A percentile compares a stretch with the other conserved stretches of the same genome.
phyloP scores from a whole-genome alignment of 2,888 invertebrate species.

The Mylabris sibirica region DNA sequence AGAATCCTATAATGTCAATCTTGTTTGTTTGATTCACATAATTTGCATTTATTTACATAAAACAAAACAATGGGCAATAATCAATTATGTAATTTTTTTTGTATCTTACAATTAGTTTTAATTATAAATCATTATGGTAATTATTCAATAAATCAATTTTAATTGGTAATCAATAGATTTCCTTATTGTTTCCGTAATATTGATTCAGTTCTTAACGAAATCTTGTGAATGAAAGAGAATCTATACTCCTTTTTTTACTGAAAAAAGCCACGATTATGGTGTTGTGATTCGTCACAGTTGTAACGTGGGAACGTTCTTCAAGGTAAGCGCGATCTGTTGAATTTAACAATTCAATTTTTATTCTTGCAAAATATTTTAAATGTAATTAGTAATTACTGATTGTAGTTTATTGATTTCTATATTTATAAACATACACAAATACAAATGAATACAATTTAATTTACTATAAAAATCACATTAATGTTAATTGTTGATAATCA shows the following conservation, averaged over 20 bases:
- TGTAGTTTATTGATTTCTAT: slow-evolving; percentile 21
- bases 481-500: slow-evolving; percentile 58
- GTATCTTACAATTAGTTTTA: no score
- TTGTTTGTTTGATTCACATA: slow-evolving; percentile 46
- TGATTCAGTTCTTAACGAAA: neutral
- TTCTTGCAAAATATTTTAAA: slow-evolving; percentile 16
- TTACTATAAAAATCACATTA: slow-evolving; percentile 56
- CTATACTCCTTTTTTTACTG: neutral
- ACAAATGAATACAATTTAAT: slow-evolving; percentile 46
- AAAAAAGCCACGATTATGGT: neutral
- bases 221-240: neutral
- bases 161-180: neutral
- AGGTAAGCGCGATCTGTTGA: slow-evolving; percentile 37
- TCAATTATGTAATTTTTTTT: neutral
- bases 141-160: neutral
- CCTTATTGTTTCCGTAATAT: neutral
- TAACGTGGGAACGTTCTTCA: slow-evolving; percentile 47
- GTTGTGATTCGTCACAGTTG: slow-evolving; percentile 14
- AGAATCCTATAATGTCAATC: slow-evolving; percentile 52
- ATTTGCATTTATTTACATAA: slow-evolving; percentile 51
- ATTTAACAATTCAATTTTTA: slow-evolving; percentile 34
- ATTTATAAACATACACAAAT: slow-evolving; percentile 37
- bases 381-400: neutral
- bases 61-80: neutral
- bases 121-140: neutral